Evolutionary conservation across 2,888 invertebrate genomes (phyloP).

Genomic region (Lasioglossum leucozonium): DNA sequence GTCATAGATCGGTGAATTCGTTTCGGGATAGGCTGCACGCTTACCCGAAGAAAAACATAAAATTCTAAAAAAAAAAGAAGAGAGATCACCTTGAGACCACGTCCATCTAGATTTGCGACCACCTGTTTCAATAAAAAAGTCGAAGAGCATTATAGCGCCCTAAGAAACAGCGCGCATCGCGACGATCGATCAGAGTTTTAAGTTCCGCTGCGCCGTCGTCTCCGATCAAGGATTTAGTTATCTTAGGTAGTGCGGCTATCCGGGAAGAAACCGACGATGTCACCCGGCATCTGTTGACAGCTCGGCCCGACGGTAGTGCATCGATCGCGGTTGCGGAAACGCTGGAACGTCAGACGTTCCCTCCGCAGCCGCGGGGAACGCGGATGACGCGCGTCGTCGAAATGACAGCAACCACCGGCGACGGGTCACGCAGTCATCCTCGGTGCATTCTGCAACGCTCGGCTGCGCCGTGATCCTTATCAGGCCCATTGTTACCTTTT

Average conservation of each 20-base stretch:
- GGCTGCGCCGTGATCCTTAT: conserved; percentile 61
- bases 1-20: too few relatives aligned
- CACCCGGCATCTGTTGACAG: background rate
- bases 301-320: background rate
- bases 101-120: too few relatives aligned
- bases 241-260: background rate
- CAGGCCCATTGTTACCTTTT: conserved; percentile 50
- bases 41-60: too few relatives aligned
- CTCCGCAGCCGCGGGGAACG: conserved; percentile 34
- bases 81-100: too few relatives aligned
- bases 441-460: conserved; percentile 59
- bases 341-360: conserved; percentile 33
- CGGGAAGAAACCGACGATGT: background rate
- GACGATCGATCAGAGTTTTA: background rate
- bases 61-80: too few relatives aligned
- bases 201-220: too few relatives aligned
- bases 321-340: conserved; percentile 18
- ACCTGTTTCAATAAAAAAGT: too few relatives aligned
- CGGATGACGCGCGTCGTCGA: conserved; percentile 41
- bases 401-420: conserved; percentile 59
- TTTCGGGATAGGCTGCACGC: too few relatives aligned
- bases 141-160: too few relatives aligned
- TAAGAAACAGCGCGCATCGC: background rate
- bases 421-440: conserved; percentile 61
- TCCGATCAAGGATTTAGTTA: background rate